Base-by-base conservation (phyloP, 1,140 invertebrate genomes). In the Brachystomella parvula region DNA sequence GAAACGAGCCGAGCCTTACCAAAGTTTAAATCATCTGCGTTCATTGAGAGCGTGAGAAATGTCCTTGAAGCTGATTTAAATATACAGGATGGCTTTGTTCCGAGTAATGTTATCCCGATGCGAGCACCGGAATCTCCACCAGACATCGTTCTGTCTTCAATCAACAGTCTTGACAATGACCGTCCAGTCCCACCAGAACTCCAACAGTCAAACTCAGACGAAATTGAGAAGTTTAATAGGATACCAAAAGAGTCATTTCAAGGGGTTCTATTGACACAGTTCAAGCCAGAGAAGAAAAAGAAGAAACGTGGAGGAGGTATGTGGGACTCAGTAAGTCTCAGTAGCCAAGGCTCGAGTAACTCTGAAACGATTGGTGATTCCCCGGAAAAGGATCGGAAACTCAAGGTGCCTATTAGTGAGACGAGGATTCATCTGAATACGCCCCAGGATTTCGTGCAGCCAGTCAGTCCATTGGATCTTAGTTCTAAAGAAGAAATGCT, bases 11-110 rank as follows among this genome's bases (percentile, higher is more conserved):
- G 58, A 28, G 70, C 66, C 35, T 60, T 71, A 2, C 63, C 24
- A 58, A 65, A 65, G 31, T 57, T 47, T 31, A 66, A 44, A 63
- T 47, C 39, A 9, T 47, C 66, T 1, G 26, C 49, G 6, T 17
- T 65, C 21, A 24, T 71, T 17, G 59, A 63, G 28, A 65, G 65
- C 12, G 35, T 71, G 30, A 67, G 64, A 63, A 65, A 47, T 35
- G 63, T 71, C 30, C 64, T 71, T 6, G 69, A 71, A 47, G 66
- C 69, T 9, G 61, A 65, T 59, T 59, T 65, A 17, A 47, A 71
- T 26, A 65, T 71, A 35, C 47, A 61, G 59, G 69, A 71, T 29
- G 69, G 65, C 17, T n/a, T 56, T 29, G 47, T 64, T 58, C 61
- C 64, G 3, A 35, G 67, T 29, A 58, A 58, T 2, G 30, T 19